Base-by-base conservation (phyloP, 2,113 vertebrate genomes). In the Salminus brasiliensis region DNA sequence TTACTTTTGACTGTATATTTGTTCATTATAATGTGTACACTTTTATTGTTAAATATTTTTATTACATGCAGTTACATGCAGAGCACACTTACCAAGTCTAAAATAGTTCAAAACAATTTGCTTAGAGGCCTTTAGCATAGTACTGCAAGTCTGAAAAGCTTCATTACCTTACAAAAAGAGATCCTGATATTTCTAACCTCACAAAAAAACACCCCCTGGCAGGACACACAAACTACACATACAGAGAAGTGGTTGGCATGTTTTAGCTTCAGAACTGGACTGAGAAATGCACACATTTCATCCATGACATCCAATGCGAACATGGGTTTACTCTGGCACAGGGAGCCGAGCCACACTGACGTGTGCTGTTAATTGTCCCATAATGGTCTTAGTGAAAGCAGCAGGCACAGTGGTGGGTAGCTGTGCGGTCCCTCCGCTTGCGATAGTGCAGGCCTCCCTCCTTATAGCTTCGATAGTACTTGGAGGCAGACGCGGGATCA, bases 321-420 rank as follows among this genome's bases (percentile, higher is more conserved):
- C 74, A 62, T 52, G 36, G 49, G 60, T 41, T 72, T 69, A 72
- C 67, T 76, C 53, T 79, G 80, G 83, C 66, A 67, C 49, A 1
- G 5, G 52, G 49, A 49, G n/a, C 12, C 34, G 34, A 72, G 60
- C 49, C 72, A 29, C 32, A 49, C 57, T 76, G 74, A 57, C 80
- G 63, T 73, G 53, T 74, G 63, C 71, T 53, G 79, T 80, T 86
- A 83, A 86, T 83, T 82, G 81, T 81, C 66, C 68, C 66, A 63
- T 86, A 85, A 88, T 83, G 36, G 74, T 76, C 71, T 52, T 70
- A 47, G 76, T 85, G 81, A 85, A 78, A 85, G 81, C 67, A 53
- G 18, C 69, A 45, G 67, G 62, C 83, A 79, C 45, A 32, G 47
- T 62, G 72, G 66, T 63, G 67, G 21, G 76, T 67, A 57, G 45